Base-by-base conservation (phyloP, 35 echinoderm and acorn worm species). In the Stichopus chloronotus region DNA sequence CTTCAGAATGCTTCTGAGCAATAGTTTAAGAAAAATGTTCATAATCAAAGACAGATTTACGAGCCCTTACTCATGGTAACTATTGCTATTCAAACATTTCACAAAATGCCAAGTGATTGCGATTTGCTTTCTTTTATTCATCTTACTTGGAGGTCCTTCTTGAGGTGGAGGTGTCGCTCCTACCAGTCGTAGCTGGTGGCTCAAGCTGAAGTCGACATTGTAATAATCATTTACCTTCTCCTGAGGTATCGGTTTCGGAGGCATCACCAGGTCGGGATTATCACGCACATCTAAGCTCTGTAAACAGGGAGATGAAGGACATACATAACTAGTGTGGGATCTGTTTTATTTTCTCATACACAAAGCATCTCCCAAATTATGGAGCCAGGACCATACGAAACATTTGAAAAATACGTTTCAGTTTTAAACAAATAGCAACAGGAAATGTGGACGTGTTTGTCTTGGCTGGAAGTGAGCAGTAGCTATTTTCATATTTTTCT, bases 131-230 rank as follows among this genome's bases (percentile, higher is more conserved):
- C 8, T 61, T 61, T 61, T 2, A 61, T 8, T 61, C 59, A 61
- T 61, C 93, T 94, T 94, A 99, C 97, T 81, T 92, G 97, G 92
- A 6, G 95, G 91, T 59, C 72, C 92, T 58, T 80, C 87, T 57
- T 89, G 92, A 53, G 93, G 78, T 5, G 93, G 91, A 13, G 97
- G 97, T 17, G 93, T 80, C 23, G 95, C 97, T 10, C 97, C 97
- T 16, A 96, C 97, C 0, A 99, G 92, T 84, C 97, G 58, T 10
- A 99, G 84, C 89, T 99, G 97, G 61, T 96, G 93, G 65, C 92
- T 95, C 23, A 99, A 90, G 59, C 95, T 96, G 93, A 99, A 99
- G 72, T 99, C 97, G 23, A 99, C 94, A 78, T 99, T 99, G 90
- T 99, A 99, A 77, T 92, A 99, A 63, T 96, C 97, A 81, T 87